Evolutionary conservation across 2,888 invertebrate species (phyloP).

Genomic region (Oxycera nigricornis): DNA sequence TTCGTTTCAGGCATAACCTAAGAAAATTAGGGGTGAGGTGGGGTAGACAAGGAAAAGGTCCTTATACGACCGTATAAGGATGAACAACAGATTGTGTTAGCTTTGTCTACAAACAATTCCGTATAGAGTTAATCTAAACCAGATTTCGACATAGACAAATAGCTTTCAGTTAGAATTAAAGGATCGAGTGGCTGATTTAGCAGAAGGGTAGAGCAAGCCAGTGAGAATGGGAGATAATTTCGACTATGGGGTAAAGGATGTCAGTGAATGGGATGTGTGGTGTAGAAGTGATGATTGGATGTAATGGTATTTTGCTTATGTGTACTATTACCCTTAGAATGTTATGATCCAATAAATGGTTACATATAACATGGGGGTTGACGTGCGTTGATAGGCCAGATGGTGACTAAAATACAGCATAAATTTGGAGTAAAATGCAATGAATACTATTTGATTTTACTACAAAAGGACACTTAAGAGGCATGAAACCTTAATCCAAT

Average conservation of each 20-base stretch:
- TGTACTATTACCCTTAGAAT: not conserved
- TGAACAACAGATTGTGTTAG: conserved; percentile 20
- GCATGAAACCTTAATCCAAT: not conserved
- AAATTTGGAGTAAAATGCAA: too few species aligned
- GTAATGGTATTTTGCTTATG: conserved; percentile 25
- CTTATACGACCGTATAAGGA: not conserved
- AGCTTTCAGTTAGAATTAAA: conserved; percentile 21
- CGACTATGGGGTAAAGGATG: not conserved
- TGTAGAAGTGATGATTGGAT: conserved; percentile 32
- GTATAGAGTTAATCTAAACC: conserved; percentile 37
- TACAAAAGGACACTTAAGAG: not conserved
- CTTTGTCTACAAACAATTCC: conserved; percentile 34
- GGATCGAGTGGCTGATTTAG: conserved; percentile 9
- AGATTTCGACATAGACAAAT: conserved; percentile 36
- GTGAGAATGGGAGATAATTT: not conserved
- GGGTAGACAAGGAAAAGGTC: not conserved
- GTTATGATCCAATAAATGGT: not conserved
- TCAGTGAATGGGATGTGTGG: not conserved
- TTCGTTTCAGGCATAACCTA: not conserved
- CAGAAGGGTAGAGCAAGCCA: not conserved
- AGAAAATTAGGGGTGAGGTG: not conserved
- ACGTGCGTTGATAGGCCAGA: not conserved
- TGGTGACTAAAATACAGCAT: not conserved
- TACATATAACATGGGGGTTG: not conserved
- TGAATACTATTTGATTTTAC: not conserved